Conservation (phyloP, 2,888 invertebrate species). For the Aphelenchoides bicaudatus region DNA sequence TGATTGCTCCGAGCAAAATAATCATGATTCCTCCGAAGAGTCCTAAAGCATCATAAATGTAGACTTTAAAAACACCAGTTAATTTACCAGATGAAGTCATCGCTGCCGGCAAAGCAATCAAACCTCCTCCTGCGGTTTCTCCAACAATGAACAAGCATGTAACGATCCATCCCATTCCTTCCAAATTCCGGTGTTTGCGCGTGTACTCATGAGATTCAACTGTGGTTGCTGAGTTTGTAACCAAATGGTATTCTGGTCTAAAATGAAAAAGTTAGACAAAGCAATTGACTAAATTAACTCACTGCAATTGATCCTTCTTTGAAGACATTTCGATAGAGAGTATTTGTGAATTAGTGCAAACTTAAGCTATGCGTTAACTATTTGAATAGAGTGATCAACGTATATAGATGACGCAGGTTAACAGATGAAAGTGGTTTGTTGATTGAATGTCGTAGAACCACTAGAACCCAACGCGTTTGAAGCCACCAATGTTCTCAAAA, state of each 20-base stretch:
- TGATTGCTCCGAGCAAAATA: constrained; percentile 43
- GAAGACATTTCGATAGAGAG: too few species aligned
- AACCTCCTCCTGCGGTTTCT: constrained; percentile 55
- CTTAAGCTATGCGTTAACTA: too few species aligned
- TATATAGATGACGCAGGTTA: too few species aligned
- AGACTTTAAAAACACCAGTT: constrained; percentile 11
- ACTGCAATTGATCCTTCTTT: too few species aligned
- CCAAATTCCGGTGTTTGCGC: constrained; percentile 36
- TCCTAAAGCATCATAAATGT: constrained; percentile 30
- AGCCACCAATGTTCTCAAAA: too few species aligned
- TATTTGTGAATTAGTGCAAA: too few species aligned
- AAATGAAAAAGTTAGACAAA: constrained; percentile 3
- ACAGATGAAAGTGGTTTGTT: too few species aligned
- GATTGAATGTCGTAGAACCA: too few species aligned
- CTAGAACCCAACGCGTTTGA: too few species aligned
- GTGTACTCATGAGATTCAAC: constrained; percentile 32
- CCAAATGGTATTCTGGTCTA: constrained; percentile 36
- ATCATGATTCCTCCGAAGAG: constrained; percentile 36
- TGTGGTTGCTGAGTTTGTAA: constrained; percentile 38
- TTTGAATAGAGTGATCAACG: too few species aligned
- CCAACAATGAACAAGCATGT: constrained; percentile 39
- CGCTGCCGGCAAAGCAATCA: constrained; percentile 54
- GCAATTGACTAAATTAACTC: too few species aligned
- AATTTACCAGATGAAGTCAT: constrained; percentile 43
- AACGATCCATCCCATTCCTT: constrained; percentile 39